Percentiles rank a stretch among this genome's conserved stretches.
Evolutionary conservation across 1,140 invertebrate species (phyloP).

Genomic region (Dendrolimus punctatus): DNA sequence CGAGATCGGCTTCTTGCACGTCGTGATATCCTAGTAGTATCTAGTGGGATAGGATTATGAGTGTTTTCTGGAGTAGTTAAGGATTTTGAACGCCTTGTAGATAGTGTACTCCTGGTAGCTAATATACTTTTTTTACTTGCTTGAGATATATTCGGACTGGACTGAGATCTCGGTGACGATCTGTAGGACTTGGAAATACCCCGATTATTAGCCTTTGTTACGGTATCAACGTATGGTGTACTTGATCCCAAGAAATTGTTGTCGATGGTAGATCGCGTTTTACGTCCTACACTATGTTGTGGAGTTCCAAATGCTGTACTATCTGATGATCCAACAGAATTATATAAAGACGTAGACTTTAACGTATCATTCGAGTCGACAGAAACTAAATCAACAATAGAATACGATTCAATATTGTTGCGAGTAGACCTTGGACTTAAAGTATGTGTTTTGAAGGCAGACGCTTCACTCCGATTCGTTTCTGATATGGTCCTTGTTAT

Average conservation of each 20-base stretch:
- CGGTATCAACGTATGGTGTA: conserved; percentile 27
- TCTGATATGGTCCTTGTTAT: conserved; percentile 21
- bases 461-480: conserved; percentile 17
- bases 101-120: conserved; percentile 1
- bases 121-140: not conserved
- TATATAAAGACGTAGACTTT: conserved; percentile 26
- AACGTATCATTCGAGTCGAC: conserved; percentile 29
- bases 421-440: conserved; percentile 18
- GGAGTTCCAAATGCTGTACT: conserved; percentile 27
- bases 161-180: conserved; percentile 4
- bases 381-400: conserved; percentile 52
- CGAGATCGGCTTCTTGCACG: conserved; percentile 30
- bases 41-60: conserved; percentile 15
- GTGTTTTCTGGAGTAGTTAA: conserved; percentile 24
- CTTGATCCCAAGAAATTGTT: conserved; percentile 28
- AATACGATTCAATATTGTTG: conserved; percentile 38
- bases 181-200: not conserved
- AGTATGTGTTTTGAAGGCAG: conserved; percentile 17
- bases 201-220: conserved; percentile 1
- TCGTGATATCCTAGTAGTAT: conserved; percentile 20
- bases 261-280: conserved; percentile 22
- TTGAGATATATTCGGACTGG: not conserved
- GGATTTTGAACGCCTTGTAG: conserved; percentile 17
- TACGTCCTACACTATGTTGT: conserved; percentile 11
- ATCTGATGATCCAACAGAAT: conserved; percentile 26